These are phyloP conservation scores for Dichetophora obliterata DNA, from an alignment of 2,888 invertebrate species.

Conservation along the genomic window DNA sequence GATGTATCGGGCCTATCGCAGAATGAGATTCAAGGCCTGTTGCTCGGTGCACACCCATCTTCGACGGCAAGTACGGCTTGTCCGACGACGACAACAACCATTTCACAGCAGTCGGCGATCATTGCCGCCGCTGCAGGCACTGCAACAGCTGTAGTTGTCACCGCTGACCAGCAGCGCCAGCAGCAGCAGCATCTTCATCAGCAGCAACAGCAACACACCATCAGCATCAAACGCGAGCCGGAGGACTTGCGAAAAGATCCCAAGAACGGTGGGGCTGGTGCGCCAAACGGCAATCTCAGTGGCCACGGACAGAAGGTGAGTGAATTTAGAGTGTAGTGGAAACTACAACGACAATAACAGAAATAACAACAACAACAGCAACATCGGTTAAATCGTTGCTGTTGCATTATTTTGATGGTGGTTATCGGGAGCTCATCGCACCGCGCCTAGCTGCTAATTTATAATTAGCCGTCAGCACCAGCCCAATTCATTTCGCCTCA, in stretches of 20 bases:
- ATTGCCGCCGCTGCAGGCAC: slow-evolving; percentile 61
- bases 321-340: slow-evolving; percentile 34
- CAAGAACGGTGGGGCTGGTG: slow-evolving; percentile 64
- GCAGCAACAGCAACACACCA: slow-evolving; percentile 61
- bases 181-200: slow-evolving; percentile 50
- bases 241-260: slow-evolving; percentile 71
- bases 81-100: slow-evolving; percentile 63
- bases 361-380: background rate
- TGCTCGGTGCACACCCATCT: slow-evolving; percentile 71
- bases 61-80: slow-evolving; percentile 61
- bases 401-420: background rate
- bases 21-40: slow-evolving; percentile 71
- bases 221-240: slow-evolving; percentile 70
- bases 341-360: slow-evolving; percentile 14
- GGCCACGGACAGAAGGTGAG: slow-evolving; percentile 69
- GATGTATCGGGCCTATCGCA: slow-evolving; percentile 71
- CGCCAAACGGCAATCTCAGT: slow-evolving; percentile 52
- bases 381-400: background rate
- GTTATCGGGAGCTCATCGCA: background rate
- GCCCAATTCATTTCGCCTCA: slow-evolving; percentile 11
- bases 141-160: slow-evolving; percentile 62
- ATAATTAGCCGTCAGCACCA: slow-evolving; percentile 9
- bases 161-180: slow-evolving; percentile 59
- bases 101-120: slow-evolving; percentile 65
- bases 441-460: slow-evolving; percentile 12